Base-by-base conservation (phyloP, 2,113 vertebrate genomes). In the Salvelinus alpinus region DNA sequence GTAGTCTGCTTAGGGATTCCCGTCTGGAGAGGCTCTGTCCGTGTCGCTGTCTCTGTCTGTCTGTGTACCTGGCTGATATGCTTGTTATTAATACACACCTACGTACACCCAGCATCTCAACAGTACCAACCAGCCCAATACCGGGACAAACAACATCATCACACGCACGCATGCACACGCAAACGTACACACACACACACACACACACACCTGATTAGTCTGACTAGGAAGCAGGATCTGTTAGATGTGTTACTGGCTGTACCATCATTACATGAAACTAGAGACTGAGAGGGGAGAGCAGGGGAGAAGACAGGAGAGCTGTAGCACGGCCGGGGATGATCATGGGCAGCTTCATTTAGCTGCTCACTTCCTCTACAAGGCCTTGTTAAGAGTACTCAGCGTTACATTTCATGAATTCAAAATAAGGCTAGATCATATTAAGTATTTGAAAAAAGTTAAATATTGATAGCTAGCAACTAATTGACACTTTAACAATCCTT, bases 391-490 rank as follows among this genome's bases (percentile, higher is more conserved):
- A 57, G 25, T 64, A 70, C 70, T 76, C 12, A 24, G 75, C 60
- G 51, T 78, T 71, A 71, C 29, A 72, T 73, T 34, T 65, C 67
- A 70, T 74, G 73, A 71, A 71, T 74, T 78, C 51, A 71, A 44
- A 77, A 75, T 73, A 24, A 74, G 27, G 31, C 60, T n/a, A 31
- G 51, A 70, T 77, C 76, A 70, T 54, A 73, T 57, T 70, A 77
- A 78, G 76, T 18, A 71, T 62, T 62, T 47, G 24, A 71, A 73
- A 18, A 74, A 1, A 44, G 67, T 77, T 13, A 81, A 78, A 71
- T 76, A 75, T 87, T 73, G 24, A 78, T 54, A 44, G 75, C 69
- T 48, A 29, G 27, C 24, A 44, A 67, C 67, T 71, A 72, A 83
- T 60, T 78, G 78, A 70, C 64, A 22, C 59, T 59, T 73, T 80